Percentiles rank a stretch among this genome's conserved stretches.
phyloP scores from a whole-genome alignment of 2,797 vertebrate species.

The Champsocephalus gunnari region DNA sequence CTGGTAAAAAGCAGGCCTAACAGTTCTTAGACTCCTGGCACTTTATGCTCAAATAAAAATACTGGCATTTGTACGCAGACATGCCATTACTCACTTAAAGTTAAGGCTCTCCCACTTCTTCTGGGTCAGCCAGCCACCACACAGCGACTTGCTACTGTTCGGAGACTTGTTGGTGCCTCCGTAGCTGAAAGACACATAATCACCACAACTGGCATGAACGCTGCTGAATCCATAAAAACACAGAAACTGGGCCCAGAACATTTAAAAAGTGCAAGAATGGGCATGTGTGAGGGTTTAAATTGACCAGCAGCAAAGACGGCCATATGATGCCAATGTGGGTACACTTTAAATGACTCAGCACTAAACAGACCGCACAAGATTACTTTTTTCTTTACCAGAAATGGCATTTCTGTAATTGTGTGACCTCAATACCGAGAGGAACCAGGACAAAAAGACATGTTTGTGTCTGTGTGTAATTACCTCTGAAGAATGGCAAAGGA shows the following conservation, averaged over 20 bases:
- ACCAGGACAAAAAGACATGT: slow-evolving; percentile 10
- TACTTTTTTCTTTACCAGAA: slow-evolving; percentile 34
- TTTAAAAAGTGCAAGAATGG: slow-evolving; percentile 51
- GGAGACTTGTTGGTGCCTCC: slow-evolving; percentile 65
- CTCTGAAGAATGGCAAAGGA: slow-evolving; percentile 76
- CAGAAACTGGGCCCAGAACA: slow-evolving; percentile 48
- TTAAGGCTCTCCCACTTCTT: slow-evolving; percentile 83
- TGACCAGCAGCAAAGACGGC: slow-evolving; percentile 44
- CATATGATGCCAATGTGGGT: slow-evolving; percentile 38
- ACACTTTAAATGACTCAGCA: slow-evolving; percentile 55
- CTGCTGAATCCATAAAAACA: slow-evolving; percentile 32
- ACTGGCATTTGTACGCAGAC: slow-evolving; percentile 53
- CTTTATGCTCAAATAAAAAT: slow-evolving; percentile 55
- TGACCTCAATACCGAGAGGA: slow-evolving; percentile 43
- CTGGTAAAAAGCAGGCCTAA: slow-evolving; percentile 23
- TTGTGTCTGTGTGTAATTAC: slow-evolving; percentile 62
- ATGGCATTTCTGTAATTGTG: slow-evolving; percentile 45
- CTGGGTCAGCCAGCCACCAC: slow-evolving; percentile 68
- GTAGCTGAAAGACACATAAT: slow-evolving; percentile 75
- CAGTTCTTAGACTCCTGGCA: slow-evolving; percentile 48
- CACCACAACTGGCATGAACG: slow-evolving; percentile 52
- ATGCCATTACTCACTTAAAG: slow-evolving; percentile 81
- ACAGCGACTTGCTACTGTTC: slow-evolving; percentile 69
- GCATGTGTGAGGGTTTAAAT: slow-evolving; percentile 34
- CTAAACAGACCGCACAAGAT: slow-evolving; percentile 30